Evolutionary conservation across 1,140 invertebrate genomes (phyloP).

Genomic region (Thereuonema tuberculata): DNA sequence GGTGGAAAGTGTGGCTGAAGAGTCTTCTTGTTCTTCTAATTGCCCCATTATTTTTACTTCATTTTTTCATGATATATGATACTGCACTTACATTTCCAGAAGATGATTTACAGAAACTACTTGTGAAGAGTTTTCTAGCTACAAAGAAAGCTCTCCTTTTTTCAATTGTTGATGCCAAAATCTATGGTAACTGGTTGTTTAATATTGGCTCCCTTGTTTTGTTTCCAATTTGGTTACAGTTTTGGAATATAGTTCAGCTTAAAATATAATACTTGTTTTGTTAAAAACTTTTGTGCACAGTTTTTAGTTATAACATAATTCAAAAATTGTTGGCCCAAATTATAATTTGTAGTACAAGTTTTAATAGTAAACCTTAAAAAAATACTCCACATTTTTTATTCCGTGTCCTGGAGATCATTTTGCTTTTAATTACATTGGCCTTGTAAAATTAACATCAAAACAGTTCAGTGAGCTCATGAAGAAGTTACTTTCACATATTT

Average conservation of each 20-base stretch:
- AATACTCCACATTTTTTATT: no score
- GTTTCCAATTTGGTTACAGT: constrained; percentile 45
- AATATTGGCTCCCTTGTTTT: constrained; percentile 39
- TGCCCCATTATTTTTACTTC: constrained; percentile 51
- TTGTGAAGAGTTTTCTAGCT: constrained; percentile 41
- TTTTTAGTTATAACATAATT: no score
- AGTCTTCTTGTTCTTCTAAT: constrained; percentile 44
- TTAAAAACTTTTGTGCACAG: neutral
- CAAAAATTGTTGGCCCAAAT: no score
- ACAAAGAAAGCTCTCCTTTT: constrained; percentile 61
- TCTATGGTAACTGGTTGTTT: constrained; percentile 53
- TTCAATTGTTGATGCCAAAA: constrained; percentile 62
- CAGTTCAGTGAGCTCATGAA: no score
- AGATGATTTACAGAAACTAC: constrained; percentile 31
- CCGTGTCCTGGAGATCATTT: no score
- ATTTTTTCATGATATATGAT: constrained; percentile 43
- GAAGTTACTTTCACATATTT: no score
- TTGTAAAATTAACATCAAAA: no score
- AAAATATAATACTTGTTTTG: neutral
- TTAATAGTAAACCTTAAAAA: no score
- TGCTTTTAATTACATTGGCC: no score
- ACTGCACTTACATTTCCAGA: constrained; percentile 44
- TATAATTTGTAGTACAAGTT: no score
- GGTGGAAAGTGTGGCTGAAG: constrained; percentile 31
- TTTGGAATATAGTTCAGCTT: constrained; percentile 34